Conservation (phyloP, 2,888 invertebrate species). For the Lymantria dispar region DNA sequence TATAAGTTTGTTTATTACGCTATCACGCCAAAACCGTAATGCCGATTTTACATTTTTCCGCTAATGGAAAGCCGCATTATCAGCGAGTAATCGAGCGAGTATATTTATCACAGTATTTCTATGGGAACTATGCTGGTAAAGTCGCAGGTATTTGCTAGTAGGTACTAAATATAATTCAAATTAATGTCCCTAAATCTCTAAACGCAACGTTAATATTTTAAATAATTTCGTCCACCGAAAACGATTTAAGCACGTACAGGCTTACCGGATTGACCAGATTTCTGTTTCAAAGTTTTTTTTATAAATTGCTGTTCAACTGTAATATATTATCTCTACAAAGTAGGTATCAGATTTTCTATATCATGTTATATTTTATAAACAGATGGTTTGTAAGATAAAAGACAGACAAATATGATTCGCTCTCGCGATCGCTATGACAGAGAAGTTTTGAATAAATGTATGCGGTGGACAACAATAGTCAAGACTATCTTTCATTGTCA, state of each 20-base stretch:
- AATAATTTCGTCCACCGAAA: slow-evolving; percentile 15
- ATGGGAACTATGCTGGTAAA: too few species aligned
- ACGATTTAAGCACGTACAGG: slow-evolving; percentile 34
- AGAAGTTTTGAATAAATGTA: slow-evolving; percentile 24
- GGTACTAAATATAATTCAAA: not conserved
- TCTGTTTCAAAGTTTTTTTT: slow-evolving; percentile 47
- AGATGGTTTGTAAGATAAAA: slow-evolving; percentile 35
- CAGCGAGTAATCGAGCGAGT: too few species aligned
- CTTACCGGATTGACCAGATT: slow-evolving; percentile 39
- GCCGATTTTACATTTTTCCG: too few species aligned
- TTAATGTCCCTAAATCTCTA: not conserved
- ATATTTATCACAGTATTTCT: too few species aligned
- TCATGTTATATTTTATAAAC: slow-evolving; percentile 42
- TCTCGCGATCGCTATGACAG: slow-evolving; percentile 26
- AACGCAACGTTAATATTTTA: not conserved
- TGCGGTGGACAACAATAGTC: slow-evolving; percentile 28
- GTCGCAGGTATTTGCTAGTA: too few species aligned
- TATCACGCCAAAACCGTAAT: too few species aligned
- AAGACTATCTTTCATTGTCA: slow-evolving; percentile 34
- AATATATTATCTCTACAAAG: slow-evolving; percentile 47
- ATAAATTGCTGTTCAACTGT: slow-evolving; percentile 48
- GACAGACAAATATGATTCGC: slow-evolving; percentile 36
- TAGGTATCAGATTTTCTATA: slow-evolving; percentile 38
- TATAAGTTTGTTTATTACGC: too few species aligned
- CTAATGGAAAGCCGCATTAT: too few species aligned